Evolutionary conservation across 2,113 vertebrate species (phyloP).

Genomic region (Nannobrachium achirus): DNA sequence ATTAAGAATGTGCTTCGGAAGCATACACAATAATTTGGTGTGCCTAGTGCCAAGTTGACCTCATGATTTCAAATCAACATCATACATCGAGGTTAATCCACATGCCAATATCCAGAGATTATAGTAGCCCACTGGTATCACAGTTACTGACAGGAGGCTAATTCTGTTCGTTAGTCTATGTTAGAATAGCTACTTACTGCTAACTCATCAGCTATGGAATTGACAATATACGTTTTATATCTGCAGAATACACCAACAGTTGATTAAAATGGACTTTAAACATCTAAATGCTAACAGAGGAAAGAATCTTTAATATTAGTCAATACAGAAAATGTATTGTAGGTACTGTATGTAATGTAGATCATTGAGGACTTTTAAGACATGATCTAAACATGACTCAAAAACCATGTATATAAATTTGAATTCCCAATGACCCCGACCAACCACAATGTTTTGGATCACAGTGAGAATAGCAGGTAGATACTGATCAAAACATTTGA

Average conservation of each 20-base stretch:
- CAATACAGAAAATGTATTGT: constrained; percentile 25
- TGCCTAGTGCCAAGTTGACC: constrained; percentile 36
- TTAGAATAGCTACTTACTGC: constrained; percentile 45
- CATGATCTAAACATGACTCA: constrained; percentile 35
- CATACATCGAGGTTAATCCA: constrained; percentile 53
- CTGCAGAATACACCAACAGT: constrained; percentile 60
- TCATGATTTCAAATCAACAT: constrained; percentile 24
- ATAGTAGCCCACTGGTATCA: constrained; percentile 54
- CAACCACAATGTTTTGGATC: constrained; percentile 39
- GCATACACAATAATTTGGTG: constrained; percentile 53
- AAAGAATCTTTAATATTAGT: constrained; percentile 12
- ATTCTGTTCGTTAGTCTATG: constrained; percentile 30
- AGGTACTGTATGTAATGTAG: constrained; percentile 4
- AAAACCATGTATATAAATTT: constrained; percentile 21
- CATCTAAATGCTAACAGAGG: constrained; percentile 33
- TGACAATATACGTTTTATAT: constrained; percentile 59
- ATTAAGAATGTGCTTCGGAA: constrained; percentile 69
- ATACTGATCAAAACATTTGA: constrained; percentile 42
- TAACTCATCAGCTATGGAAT: constrained; percentile 56
- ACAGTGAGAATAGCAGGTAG: constrained; percentile 62
- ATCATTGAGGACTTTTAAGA: constrained; percentile 5
- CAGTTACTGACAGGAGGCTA: constrained; percentile 31
- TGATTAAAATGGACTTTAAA: constrained; percentile 58
- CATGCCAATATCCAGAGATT: constrained; percentile 66
- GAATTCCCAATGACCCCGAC: constrained; percentile 1